These are phyloP conservation scores for Anarrhichthys ocellatus DNA, from an alignment of 2,113 vertebrate genomes.

Conservation along the genomic window DNA sequence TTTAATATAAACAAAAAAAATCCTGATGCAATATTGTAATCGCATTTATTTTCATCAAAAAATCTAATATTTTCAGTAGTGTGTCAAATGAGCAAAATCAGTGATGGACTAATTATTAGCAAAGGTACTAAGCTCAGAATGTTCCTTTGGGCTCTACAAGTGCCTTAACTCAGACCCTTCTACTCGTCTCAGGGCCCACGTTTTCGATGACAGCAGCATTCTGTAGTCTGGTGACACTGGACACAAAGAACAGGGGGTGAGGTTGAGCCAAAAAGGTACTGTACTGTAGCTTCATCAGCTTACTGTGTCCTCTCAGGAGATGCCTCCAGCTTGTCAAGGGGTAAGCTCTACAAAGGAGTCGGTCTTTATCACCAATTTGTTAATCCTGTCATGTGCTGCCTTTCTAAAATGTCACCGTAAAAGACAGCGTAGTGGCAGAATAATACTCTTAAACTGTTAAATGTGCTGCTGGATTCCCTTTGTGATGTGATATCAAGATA, in stretches of 20 bases:
- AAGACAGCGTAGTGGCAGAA: background rate
- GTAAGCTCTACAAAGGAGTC: conserved; percentile 6
- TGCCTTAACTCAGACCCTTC: background rate
- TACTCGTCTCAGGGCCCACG: background rate
- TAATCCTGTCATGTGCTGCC: background rate
- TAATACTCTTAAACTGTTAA: background rate
- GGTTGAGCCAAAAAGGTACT: background rate
- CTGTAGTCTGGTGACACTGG: background rate
- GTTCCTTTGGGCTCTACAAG: background rate
- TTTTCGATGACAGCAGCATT: background rate
- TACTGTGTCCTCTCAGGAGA: background rate
- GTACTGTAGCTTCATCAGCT: background rate
- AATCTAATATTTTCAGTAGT: background rate
- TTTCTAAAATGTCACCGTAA: conserved; percentile 18
- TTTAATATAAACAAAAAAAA: background rate
- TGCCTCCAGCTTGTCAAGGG: background rate
- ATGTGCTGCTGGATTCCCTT: background rate
- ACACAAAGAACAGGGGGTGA: background rate
- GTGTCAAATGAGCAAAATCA: background rate
- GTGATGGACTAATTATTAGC: background rate
- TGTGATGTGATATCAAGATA: conserved; percentile 24
- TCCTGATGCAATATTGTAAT: background rate
- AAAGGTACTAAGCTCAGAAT: background rate
- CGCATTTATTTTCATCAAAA: background rate
- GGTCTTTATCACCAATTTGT: conserved; percentile 13